A percentile compares a stretch with the other conserved stretches of the same genome.
Evolutionary conservation across 1,140 invertebrate species (phyloP).

Genomic region (Trichonephila clavipes): DNA sequence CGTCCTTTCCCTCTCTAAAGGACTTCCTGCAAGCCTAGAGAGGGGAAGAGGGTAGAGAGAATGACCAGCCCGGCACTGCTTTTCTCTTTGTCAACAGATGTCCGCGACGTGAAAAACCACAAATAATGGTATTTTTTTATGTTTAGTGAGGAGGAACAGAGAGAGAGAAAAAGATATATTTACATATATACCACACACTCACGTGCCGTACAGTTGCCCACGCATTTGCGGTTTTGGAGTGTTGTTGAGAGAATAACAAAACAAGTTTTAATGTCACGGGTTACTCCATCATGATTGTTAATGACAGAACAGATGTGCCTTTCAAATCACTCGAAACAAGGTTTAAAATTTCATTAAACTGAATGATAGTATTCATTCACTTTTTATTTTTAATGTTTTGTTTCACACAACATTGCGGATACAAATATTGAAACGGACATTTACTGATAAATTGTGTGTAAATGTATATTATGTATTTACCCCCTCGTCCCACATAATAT

Average conservation of each 20-base stretch:
- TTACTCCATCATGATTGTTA: background rate
- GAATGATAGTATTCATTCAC: too few species aligned
- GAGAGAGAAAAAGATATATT: background rate
- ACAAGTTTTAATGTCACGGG: background rate
- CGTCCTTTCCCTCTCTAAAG: background rate
- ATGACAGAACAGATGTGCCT: background rate
- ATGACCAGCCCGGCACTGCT: background rate
- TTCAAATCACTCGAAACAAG: background rate
- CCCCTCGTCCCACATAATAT: too few species aligned
- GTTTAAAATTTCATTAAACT: too few species aligned
- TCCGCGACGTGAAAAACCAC: slow-evolving; percentile 5
- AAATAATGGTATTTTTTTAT: background rate
- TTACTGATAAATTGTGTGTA: too few species aligned
- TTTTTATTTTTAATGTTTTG: too few species aligned
- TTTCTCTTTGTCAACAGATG: slow-evolving; percentile 43
- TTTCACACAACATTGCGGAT: too few species aligned
- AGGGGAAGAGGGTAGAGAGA: background rate
- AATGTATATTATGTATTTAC: too few species aligned
- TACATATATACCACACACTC: background rate
- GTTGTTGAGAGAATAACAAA: background rate
- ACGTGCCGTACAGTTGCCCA: background rate
- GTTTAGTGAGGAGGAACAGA: background rate
- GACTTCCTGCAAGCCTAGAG: slow-evolving; percentile 53
- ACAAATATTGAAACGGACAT: too few species aligned
- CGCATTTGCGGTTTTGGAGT: slow-evolving; percentile 1